A percentile compares a stretch with the other conserved stretches of the same genome.
Evolutionary conservation across 2,888 invertebrate species (phyloP).

Genomic region (Rhagium mordax): DNA sequence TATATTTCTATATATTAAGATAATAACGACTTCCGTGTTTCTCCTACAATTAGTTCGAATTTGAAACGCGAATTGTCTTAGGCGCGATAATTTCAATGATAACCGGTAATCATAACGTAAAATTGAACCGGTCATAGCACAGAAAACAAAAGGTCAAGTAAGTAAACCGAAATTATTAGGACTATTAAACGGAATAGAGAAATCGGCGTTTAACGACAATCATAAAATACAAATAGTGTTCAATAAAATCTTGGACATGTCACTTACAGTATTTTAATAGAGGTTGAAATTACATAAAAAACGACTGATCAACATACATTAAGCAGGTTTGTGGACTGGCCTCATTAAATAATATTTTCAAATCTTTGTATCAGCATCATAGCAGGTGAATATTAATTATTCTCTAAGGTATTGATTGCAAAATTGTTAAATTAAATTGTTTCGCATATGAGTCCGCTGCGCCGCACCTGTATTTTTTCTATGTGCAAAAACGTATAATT

Average conservation of each 20-base stretch:
- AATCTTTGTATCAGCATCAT: slow-evolving; percentile 25
- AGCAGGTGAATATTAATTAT: slow-evolving; percentile 38
- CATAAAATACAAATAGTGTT: slow-evolving; percentile 22
- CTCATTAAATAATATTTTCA: slow-evolving; percentile 34
- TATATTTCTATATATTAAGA: slow-evolving; percentile 13
- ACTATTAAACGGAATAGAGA: slow-evolving; percentile 22
- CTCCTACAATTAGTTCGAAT: not conserved
- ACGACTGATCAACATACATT: slow-evolving; percentile 40
- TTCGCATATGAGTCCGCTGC: slow-evolving; percentile 12
- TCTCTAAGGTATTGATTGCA: slow-evolving; percentile 28
- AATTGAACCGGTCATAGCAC: slow-evolving; percentile 4
- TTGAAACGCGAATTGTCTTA: not conserved
- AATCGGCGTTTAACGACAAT: slow-evolving; percentile 22
- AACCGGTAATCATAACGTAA: slow-evolving; percentile 30
- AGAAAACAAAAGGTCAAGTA: slow-evolving; percentile 35
- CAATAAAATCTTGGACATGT: slow-evolving; percentile 25
- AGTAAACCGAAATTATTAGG: not conserved
- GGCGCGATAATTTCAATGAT: slow-evolving; percentile 33
- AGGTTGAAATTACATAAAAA: slow-evolving; percentile 6
- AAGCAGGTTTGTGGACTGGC: slow-evolving; percentile 39
- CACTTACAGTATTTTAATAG: slow-evolving; percentile 21
- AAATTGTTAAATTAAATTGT: slow-evolving; percentile 29
- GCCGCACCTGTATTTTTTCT: slow-evolving; percentile 27
- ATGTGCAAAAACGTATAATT: not conserved
- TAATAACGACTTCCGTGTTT: slow-evolving; percentile 16